Evolutionary conservation across 2,797 vertebrate species (phyloP), one percentile per base, ranked within the genome.

Genomic region (Diceros bicornis): DNA sequence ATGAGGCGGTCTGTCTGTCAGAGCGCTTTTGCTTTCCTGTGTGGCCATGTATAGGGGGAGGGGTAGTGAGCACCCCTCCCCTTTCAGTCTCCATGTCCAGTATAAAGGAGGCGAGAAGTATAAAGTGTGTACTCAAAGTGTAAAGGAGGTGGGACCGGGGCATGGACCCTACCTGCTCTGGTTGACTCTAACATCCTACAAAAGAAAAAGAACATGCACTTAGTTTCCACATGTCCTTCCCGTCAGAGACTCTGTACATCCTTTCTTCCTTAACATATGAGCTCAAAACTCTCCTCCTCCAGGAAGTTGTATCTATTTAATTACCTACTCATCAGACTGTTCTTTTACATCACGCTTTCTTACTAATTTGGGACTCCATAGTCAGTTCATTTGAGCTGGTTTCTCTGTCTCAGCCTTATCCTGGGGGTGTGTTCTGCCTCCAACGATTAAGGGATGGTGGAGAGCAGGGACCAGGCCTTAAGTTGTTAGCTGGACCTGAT

Each of bases 161-260:
- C 74, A 50, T 1, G n/a, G 34, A 8, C 25, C 95, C 82, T 96
- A 96, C 96, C 96, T 97, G 96, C 44, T 97, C 34, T 92, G 97
- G 82, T 61, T 93, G 92, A 44, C 57, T 89, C 82, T 87, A 90
- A 75, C 69, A 44, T 97, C 97, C 97, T 97, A 83, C 44, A 83
- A 96, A 92, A 89, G 84, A 97, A 91, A 96, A 91, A 95, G 64
- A 96, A 77, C 29, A 82, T 1, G 9, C 11, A 34, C 32, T 97
- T 91, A 96, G 59, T 83, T 61, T 57, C 62, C 55, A 66, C 21
- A 12, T 2, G 12, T 44, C n/a, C n/a, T 89, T 86, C 64, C 68
- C 57, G 0, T 44, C 29, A 12, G 69, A 50, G 20, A 50, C 11
- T 50, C 72, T 59, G 37, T 18, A 23, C 74, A 10, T 32, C 16